Evolutionary conservation across 1,140 invertebrate genomes (phyloP).

Genomic region (Macrocentrus cingulum): DNA sequence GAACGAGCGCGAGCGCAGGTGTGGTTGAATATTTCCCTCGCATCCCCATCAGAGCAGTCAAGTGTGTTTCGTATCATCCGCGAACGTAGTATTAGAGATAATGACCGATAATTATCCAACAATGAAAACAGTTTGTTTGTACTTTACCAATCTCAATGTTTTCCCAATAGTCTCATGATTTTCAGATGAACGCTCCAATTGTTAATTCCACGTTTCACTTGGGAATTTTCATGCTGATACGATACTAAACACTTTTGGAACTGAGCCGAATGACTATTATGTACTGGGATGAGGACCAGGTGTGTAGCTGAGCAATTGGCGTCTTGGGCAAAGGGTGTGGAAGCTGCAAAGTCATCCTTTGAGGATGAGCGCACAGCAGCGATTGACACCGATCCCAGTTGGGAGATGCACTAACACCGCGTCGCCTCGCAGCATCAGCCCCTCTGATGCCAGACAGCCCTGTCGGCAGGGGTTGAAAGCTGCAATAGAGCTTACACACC

Average conservation of each 20-base stretch:
- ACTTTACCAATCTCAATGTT: too few relatives aligned
- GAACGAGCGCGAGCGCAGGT: neutral
- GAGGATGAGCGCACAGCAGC: neutral
- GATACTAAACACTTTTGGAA: too few relatives aligned
- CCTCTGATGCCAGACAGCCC: neutral
- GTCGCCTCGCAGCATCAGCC: neutral
- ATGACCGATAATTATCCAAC: too few relatives aligned
- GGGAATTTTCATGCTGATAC: too few relatives aligned
- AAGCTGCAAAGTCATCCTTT: neutral
- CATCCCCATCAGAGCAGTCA: too few relatives aligned
- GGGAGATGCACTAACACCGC: conserved; percentile 1
- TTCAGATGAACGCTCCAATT: too few relatives aligned
- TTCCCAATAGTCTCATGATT: too few relatives aligned
- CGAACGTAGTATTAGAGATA: too few relatives aligned
- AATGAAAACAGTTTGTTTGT: too few relatives aligned
- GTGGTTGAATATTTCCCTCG: too few relatives aligned
- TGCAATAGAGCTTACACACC: neutral
- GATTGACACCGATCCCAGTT: conserved; percentile 7
- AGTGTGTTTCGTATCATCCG: too few relatives aligned
- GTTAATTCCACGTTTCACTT: too few relatives aligned
- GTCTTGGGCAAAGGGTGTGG: neutral
- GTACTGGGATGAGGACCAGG: neutral
- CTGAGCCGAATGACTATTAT: neutral
- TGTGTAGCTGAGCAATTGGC: neutral
- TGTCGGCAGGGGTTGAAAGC: conserved; percentile 12